Percentiles rank a stretch among this genome's conserved stretches.
These are phyloP conservation scores for Leptinotarsa rubiginosa DNA, from an alignment of 2,888 invertebrate species.

Conservation along the genomic window DNA sequence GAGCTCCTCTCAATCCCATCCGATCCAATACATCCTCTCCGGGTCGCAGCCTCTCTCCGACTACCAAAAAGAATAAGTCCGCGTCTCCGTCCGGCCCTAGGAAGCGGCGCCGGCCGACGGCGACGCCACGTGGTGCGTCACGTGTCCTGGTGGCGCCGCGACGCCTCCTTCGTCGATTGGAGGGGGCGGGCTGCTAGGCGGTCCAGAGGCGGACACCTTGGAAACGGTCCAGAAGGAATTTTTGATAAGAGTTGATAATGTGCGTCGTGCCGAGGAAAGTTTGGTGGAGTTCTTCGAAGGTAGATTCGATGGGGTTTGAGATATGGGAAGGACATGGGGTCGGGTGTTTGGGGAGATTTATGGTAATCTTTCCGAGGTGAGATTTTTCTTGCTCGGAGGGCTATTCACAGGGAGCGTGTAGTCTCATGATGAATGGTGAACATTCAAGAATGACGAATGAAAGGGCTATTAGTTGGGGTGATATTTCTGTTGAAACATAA, in stretches of 20 bases:
- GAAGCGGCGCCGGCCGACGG: conserved; percentile 43
- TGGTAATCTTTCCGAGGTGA: neutral
- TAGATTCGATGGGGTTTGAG: conserved; percentile 8
- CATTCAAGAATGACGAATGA: too few relatives aligned
- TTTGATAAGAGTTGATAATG: conserved; percentile 18
- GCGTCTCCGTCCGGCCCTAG: conserved; percentile 23
- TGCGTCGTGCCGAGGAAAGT: conserved; percentile 9
- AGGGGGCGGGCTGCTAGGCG: conserved; percentile 20
- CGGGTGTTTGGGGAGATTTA: neutral
- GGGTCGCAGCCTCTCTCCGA: conserved; percentile 12
- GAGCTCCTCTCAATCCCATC: neutral
- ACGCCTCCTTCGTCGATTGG: conserved; percentile 53
- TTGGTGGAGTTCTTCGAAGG: conserved; percentile 18
- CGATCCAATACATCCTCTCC: neutral
- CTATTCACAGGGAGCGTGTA: too few relatives aligned
- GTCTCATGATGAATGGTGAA: too few relatives aligned
- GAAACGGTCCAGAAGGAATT: conserved; percentile 20
- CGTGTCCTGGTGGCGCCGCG: conserved; percentile 61
- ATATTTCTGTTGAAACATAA: too few relatives aligned
- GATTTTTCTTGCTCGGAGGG: neutral
- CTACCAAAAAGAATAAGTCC: conserved; percentile 8
- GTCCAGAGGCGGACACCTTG: conserved; percentile 19
- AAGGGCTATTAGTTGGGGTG: too few relatives aligned
- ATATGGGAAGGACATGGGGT: neutral
- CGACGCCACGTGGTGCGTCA: conserved; percentile 61